Evolutionary conservation across 2,888 invertebrate species (phyloP).

Genomic region (Seladonia tumulorum): DNA sequence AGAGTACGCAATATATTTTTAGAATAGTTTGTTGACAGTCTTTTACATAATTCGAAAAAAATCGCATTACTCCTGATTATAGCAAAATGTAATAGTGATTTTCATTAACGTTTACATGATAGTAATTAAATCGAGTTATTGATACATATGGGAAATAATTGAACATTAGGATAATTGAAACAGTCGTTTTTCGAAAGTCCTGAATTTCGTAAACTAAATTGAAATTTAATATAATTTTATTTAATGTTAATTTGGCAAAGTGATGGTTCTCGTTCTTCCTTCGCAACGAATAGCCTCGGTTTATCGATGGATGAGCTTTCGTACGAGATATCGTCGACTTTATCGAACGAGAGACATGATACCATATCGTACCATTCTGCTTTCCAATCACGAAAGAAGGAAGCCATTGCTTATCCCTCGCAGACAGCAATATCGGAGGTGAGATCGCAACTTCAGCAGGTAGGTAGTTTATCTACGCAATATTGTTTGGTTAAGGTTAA

Average conservation of each 20-base stretch:
- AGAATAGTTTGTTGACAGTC: not conserved
- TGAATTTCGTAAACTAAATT: not conserved
- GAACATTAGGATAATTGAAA: not conserved
- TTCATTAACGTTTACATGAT: not conserved
- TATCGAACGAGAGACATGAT: constrained; percentile 30
- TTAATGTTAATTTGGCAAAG: no score
- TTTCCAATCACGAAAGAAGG: constrained; percentile 51
- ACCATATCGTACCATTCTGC: constrained; percentile 18
- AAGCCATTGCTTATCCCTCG: constrained; percentile 32
- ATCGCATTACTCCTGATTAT: not conserved
- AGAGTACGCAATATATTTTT: not conserved
- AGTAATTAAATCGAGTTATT: not conserved
- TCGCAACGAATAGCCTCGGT: not conserved
- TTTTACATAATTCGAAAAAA: not conserved
- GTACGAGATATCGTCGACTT: not conserved
- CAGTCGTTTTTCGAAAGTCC: not conserved
- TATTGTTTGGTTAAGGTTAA: constrained; percentile 1
- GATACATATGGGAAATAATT: not conserved
- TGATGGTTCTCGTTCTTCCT: not conserved
- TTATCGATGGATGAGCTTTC: not conserved
- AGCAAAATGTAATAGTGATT: not conserved
- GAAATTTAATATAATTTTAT: no score
- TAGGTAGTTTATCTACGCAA: constrained; percentile 41
- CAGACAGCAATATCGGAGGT: constrained; percentile 35
- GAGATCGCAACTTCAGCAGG: constrained; percentile 34